Percentiles rank a stretch among this genome's conserved stretches.
phyloP scores from a whole-genome alignment of 30 jellyfish, hydroid and myxozoan genomes.

The Chironex yamaguchii region DNA sequence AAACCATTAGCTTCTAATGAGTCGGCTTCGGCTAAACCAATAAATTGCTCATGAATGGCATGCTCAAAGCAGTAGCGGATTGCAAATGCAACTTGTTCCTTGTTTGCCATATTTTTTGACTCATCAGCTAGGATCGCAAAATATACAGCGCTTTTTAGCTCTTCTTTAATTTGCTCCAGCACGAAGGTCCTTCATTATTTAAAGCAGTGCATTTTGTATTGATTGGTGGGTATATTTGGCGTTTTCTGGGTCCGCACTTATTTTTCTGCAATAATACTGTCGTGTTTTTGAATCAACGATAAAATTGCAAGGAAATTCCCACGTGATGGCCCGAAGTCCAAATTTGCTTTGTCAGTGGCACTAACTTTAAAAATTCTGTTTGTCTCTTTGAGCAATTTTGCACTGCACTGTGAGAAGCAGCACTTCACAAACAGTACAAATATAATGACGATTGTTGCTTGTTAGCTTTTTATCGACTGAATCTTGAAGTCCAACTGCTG shows the following conservation, averaged over 20 bases:
- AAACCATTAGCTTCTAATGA: conserved; percentile 32
- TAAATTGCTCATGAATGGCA: conserved; percentile 30
- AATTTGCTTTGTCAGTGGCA: neutral
- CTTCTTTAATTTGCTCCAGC: conserved; percentile 3
- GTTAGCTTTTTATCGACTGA: neutral
- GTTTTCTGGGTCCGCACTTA: neutral
- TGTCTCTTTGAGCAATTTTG: conserved; percentile 31
- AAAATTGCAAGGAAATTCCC: conserved; percentile 27
- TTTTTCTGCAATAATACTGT: neutral
- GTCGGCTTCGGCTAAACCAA: conserved; percentile 40
- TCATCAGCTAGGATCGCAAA: conserved; percentile 32
- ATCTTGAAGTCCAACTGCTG: neutral
- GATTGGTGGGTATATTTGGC: conserved; percentile 26
- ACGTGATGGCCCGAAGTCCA: conserved; percentile 8
- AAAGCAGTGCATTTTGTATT: neutral
- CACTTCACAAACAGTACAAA: conserved; percentile 1
- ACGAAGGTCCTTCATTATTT: conserved; percentile 12
- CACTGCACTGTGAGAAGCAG: conserved; percentile 59
- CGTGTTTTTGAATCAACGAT: conserved; percentile 5
- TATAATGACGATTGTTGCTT: neutral
- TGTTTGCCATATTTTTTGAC: conserved; percentile 11
- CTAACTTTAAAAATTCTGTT: neutral
- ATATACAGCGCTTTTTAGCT: neutral
- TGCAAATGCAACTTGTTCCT: conserved; percentile 33
- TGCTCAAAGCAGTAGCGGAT: conserved; percentile 11